Percentiles rank a stretch among this genome's conserved stretches.
Evolutionary conservation across 2,797 vertebrate genomes (phyloP).

Genomic region (Ispidina lecontei): DNA sequence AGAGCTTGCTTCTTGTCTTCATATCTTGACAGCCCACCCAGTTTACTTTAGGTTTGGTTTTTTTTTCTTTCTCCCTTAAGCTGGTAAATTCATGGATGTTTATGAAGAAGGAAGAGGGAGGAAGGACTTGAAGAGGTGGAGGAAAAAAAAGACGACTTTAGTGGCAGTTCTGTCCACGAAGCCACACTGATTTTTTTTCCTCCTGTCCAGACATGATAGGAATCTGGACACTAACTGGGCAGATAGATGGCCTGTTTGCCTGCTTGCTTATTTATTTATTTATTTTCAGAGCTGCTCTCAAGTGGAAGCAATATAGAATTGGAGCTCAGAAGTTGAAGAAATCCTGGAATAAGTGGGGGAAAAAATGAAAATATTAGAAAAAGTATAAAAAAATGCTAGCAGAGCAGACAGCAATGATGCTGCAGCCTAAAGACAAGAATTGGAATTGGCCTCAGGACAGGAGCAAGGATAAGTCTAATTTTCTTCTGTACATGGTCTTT

Average conservation of each 20-base stretch:
- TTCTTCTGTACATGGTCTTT: not conserved
- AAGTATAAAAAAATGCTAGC: not conserved
- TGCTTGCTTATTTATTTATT: not conserved
- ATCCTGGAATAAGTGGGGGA: not conserved
- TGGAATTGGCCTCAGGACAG: not conserved
- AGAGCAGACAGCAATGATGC: not conserved
- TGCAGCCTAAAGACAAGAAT: not conserved
- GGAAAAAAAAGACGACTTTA: not conserved
- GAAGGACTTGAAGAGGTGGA: not conserved
- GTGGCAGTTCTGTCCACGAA: fast-evolving
- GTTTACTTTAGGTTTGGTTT: no score
- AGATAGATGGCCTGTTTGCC: not conserved
- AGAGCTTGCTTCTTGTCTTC: not conserved
- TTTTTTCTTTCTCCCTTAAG: not conserved
- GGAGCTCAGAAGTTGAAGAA: not conserved
- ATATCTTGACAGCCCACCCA: not conserved
- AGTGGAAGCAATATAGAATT: not conserved
- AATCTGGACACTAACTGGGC: not conserved
- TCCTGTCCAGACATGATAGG: not conserved
- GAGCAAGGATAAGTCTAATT: not conserved
- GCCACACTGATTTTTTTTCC: not conserved
- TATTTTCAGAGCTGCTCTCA: not conserved
- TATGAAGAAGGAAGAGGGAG: not conserved
- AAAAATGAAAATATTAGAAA: not conserved
- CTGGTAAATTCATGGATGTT: not conserved